These are phyloP conservation scores for Dinoponera quadriceps DNA, from an alignment of 1,140 invertebrate species.

Conservation along the genomic window DNA sequence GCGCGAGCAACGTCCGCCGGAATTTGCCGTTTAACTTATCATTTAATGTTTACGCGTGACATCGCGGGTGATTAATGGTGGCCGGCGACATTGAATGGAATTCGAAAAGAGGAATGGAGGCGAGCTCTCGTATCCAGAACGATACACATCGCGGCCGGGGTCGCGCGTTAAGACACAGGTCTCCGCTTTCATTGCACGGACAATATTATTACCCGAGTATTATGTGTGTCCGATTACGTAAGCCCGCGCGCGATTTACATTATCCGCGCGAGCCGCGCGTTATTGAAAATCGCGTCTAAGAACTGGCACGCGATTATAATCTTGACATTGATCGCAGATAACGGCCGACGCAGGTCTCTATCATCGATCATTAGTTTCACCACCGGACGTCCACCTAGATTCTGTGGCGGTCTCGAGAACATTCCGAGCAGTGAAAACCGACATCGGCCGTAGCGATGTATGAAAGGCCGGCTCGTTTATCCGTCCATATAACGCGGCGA, in stretches of 20 bases:
- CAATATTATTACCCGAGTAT: constrained; percentile 61
- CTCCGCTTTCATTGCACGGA: constrained; percentile 44
- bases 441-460: constrained; percentile 27
- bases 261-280: constrained; percentile 11
- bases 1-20: too few species aligned
- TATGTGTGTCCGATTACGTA: constrained; percentile 56
- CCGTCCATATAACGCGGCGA: constrained; percentile 41
- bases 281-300: constrained; percentile 69
- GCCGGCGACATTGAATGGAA: constrained; percentile 20
- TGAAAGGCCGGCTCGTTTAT: constrained; percentile 53
- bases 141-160: background rate
- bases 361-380: constrained; percentile 73
- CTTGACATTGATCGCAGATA: constrained; percentile 76
- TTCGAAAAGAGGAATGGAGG: constrained; percentile 13
- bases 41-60: background rate
- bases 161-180: constrained; percentile 30
- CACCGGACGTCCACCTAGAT: constrained; percentile 64
- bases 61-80: background rate
- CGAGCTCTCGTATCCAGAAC: background rate
- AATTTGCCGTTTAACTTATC: constrained; percentile 24
- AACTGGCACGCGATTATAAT: constrained; percentile 60
- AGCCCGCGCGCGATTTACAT: constrained; percentile 51
- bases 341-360: constrained; percentile 59
- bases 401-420: constrained; percentile 18
- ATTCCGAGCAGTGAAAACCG: constrained; percentile 61